These are phyloP conservation scores for Invenusta paracnida DNA, from an alignment of 2,888 invertebrate species.

Conservation along the genomic window DNA sequence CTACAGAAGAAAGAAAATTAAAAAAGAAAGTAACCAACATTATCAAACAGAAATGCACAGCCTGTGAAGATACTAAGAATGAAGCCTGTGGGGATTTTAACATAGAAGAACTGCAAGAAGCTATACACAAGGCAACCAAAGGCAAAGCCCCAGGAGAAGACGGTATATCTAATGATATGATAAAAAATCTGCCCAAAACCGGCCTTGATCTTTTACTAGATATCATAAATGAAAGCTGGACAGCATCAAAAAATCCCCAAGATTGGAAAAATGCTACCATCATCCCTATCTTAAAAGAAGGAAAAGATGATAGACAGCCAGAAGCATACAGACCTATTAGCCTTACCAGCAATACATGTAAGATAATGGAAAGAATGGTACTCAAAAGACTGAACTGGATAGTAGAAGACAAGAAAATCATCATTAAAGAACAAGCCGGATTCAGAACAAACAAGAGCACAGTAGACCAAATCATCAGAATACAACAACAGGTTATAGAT, in stretches of 20 bases:
- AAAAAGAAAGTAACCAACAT: not conserved
- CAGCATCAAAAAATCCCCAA: too few species aligned
- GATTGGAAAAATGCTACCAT: slow-evolving; percentile 7
- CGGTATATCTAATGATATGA: not conserved
- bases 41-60: not conserved
- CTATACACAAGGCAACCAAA: not conserved
- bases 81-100: not conserved
- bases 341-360: slow-evolving; percentile 6
- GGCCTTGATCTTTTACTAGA: not conserved
- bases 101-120: not conserved
- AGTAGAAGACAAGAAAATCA: not conserved
- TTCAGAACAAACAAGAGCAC: not conserved
- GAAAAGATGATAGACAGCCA: not conserved
- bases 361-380: slow-evolving; percentile 8
- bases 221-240: not conserved
- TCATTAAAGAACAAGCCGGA: not conserved
- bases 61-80: not conserved
- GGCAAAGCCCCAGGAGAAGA: not conserved
- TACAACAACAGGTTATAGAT: not conserved
- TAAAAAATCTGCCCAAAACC: not conserved
- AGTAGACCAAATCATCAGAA: not conserved
- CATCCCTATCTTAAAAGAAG: slow-evolving; percentile 18
- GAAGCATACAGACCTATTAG: not conserved
- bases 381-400: slow-evolving; percentile 4
- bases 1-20: not conserved